phyloP scores from a whole-genome alignment of 2,113 vertebrate species.

The Lates calcarifer region DNA sequence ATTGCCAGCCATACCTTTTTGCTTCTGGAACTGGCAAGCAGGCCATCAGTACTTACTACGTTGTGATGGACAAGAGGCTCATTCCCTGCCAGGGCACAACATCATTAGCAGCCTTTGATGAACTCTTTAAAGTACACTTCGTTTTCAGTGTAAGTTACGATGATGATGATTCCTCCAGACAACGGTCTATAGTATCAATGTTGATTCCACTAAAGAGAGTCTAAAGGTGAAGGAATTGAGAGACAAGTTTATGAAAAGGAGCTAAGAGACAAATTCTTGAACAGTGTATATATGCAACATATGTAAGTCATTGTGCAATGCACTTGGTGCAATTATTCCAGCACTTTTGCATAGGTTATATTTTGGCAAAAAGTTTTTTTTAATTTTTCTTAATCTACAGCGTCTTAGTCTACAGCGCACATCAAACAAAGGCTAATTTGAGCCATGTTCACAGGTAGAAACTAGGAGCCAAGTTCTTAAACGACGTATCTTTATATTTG shows the following conservation, averaged over 20 bases:
- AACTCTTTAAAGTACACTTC: conserved; percentile 16
- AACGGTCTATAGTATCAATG: not conserved
- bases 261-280: not conserved
- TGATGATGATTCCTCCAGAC: not conserved
- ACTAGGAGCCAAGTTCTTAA: too few species aligned
- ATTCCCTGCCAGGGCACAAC: too few species aligned
- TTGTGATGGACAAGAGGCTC: conserved; percentile 9
- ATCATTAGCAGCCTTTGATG: not conserved
- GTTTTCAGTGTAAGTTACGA: conserved; percentile 8
- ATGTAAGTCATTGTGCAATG: too few species aligned
- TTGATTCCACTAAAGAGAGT: not conserved
- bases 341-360: too few species aligned
- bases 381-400: too few species aligned
- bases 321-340: too few species aligned
- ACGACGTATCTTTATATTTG: too few species aligned
- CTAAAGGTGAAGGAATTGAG: conserved; percentile 22
- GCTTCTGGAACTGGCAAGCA: not conserved
- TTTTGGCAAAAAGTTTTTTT: too few species aligned
- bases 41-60: not conserved
- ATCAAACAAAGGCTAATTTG: too few species aligned
- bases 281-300: conserved; percentile 7
- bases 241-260: conserved; percentile 37
- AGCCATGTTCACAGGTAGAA: too few species aligned
- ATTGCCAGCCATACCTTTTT: not conserved
- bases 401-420: too few species aligned